A percentile compares a stretch with the other conserved stretches of the same genome.
Conservation (phyloP, 1,140 invertebrate species). For the Scaptomyza hsui region DNA sequence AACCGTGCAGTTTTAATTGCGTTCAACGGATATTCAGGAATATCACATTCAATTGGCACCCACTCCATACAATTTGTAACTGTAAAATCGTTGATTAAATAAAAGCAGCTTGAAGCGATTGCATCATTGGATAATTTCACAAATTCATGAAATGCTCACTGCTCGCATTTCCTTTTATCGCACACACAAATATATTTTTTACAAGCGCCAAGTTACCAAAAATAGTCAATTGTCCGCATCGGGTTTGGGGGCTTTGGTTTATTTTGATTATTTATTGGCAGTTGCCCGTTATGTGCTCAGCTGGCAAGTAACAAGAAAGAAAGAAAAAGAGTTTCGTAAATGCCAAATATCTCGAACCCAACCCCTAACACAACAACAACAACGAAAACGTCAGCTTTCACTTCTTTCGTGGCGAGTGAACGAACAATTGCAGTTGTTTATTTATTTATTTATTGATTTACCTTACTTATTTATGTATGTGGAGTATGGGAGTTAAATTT, state of each 20-base stretch:
- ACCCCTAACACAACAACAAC: no score
- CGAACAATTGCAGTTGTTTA: conserved; percentile 38
- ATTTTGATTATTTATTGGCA: conserved; percentile 82
- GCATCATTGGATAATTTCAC: conserved; percentile 73
- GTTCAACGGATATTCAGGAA: conserved; percentile 2
- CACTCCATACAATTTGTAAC: conserved; percentile 20
- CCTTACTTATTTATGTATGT: conserved; percentile 27
- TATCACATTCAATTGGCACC: conserved; percentile 14
- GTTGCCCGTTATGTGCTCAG: conserved; percentile 69
- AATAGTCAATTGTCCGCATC: conserved; percentile 72
- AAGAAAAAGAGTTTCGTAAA: conserved; percentile 53
- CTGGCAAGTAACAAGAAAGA: no score
- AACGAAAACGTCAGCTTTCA: conserved; percentile 46
- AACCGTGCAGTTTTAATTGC: conserved; percentile 12
- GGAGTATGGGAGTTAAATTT: conserved; percentile 50
- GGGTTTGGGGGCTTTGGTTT: conserved; percentile 62
- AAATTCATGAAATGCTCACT: conserved; percentile 67
- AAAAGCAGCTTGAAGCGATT: conserved; percentile 29
- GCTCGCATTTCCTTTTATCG: conserved; percentile 50
- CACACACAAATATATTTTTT: conserved; percentile 47
- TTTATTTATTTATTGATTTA: conserved; percentile 70
- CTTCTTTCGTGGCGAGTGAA: conserved; percentile 26
- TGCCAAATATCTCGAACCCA: conserved; percentile 34
- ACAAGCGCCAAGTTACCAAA: conserved; percentile 72
- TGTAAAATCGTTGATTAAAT: conserved; percentile 11